Base-by-base conservation (phyloP, 2,888 invertebrate genomes). In the Litoditis marina region DNA sequence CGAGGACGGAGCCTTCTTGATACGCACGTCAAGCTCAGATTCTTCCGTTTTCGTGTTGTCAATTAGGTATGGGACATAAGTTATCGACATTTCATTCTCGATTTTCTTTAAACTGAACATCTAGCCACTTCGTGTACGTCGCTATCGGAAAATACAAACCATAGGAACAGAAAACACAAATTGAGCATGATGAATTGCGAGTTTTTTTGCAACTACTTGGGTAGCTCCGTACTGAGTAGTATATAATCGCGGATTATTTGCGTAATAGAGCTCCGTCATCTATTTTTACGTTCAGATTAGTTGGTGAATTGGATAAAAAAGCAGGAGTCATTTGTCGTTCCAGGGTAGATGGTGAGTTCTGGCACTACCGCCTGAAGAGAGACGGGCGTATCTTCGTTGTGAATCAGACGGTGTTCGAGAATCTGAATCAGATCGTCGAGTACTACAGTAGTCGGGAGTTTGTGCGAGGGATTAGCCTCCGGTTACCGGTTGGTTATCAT, bases 331-430 rank as follows among this genome's bases (percentile, higher is more conserved):
- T 13, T 19, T 47, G 11, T 19, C 19, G 25, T 47, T 65, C 32
- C 54, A 92, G 93, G 81, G 91, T 91, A 2, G 92, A 92, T 78
- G 91, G 90, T 57, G 91, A 92, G 84, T 94, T 95, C 70, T 96
- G 96, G 84, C 96, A 98, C 84, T 98, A 95, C 84, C 89, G 94
- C 54, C 91, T 98, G 67, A 91, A 92, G 84, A 88, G 91, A 54
- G 83, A 83, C 46, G 83, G 83, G 2, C 71, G 83, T 8, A 79
- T 83, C 25, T 83, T 83, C 57, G 77, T 83, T 25, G 80, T 83
- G 11, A 79, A 80, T 57, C 78, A 82, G 93, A 95, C 34, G 90
- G 90, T 91, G 82, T 98, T 96, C 85, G 96, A 96, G 85, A 94
- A 91, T 80, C 86, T 98, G n/a, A 91, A 94, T 0, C 93, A 94